Evolutionary conservation across 2,113 vertebrate genomes (phyloP), one percentile per base, ranked within the genome.

Genomic region (Nerophis ophidion): DNA sequence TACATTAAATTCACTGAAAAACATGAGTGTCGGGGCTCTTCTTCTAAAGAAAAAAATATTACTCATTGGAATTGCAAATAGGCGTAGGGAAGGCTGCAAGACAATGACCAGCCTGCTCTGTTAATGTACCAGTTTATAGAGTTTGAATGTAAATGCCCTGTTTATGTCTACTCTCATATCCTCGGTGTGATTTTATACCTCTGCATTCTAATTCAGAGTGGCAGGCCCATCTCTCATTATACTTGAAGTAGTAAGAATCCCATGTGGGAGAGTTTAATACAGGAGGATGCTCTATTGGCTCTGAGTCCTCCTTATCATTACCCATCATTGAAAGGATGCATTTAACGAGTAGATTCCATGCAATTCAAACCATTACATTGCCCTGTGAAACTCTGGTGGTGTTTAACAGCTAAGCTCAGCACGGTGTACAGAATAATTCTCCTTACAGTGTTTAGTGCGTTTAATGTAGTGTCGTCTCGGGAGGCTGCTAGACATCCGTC

Each of bases 381-480:
- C 40, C 10, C 40, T 40, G 38, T 40, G 38, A 40, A 40, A 40
- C 38, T 40, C 38, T 9, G 6, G 44, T 48, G 35, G 45, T 9
- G 7, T 56, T 63, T 49, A 60, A 26, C 34, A 17, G 36, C 13
- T 8, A 45, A 0, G 2, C 17, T 7, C 14, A 17, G 8, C 10
- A 40, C 26, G 33, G 57, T n/a, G 9, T 13, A 9, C 13, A 3
- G 48, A 58, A 40, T 35, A 36, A 82, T 75, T 52, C 59, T 61
- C 90, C 97, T 94, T 76, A 98, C 97, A 62, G 95, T 98, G 77
- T 99, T 98, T 86, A 99, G 91, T 9, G 97, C 97, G 1, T 98
- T 99, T 61, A 99, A 93, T 13, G 97, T 99, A 69, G 97, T 99
- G 90, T 99, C 97, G 0, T 98, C 97, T 63, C 97, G 87, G 49